These are phyloP conservation scores for Nasonia oneida DNA, from an alignment of 2,888 invertebrate genomes.

Conservation along the genomic window DNA sequence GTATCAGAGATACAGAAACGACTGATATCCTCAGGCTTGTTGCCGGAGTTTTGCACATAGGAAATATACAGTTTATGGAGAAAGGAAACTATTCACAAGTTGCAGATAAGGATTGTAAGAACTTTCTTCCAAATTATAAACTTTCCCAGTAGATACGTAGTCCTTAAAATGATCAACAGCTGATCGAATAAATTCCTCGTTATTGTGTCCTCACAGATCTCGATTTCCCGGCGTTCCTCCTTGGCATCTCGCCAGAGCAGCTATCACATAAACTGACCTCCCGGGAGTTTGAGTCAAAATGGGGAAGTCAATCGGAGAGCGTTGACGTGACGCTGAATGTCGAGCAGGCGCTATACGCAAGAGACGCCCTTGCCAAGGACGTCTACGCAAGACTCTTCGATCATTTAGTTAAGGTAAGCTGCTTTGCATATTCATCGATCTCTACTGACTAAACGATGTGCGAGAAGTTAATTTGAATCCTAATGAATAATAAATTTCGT, in stretches of 20 bases:
- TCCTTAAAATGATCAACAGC: conserved; percentile 8
- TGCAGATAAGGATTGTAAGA: conserved; percentile 81
- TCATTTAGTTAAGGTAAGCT: conserved; percentile 81
- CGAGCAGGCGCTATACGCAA: conserved; percentile 83
- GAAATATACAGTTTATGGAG: conserved; percentile 82
- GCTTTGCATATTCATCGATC: background rate
- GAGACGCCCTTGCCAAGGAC: conserved; percentile 85
- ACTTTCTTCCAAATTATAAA: background rate
- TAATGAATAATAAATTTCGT: conserved; percentile 59
- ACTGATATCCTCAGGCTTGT: conserved; percentile 82
- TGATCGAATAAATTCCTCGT: conserved; percentile 22
- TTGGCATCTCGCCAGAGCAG: conserved; percentile 81
- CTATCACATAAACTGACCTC: conserved; percentile 83
- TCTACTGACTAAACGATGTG: too few species aligned
- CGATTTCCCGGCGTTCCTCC: conserved; percentile 83
- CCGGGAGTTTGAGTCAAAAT: conserved; percentile 84
- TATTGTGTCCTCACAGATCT: conserved; percentile 77
- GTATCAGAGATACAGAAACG: conserved; percentile 81
- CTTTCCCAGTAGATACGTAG: background rate
- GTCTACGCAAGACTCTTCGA: conserved; percentile 84
- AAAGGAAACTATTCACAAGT: conserved; percentile 82
- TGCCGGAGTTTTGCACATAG: conserved; percentile 84
- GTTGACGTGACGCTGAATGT: conserved; percentile 84
- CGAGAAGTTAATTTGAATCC: too few species aligned
- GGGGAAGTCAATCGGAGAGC: conserved; percentile 84